A percentile compares a stretch with the other conserved stretches of the same genome.
Conservation (phyloP, 2,797 vertebrate species). For the Leucoraja ocellata region DNA sequence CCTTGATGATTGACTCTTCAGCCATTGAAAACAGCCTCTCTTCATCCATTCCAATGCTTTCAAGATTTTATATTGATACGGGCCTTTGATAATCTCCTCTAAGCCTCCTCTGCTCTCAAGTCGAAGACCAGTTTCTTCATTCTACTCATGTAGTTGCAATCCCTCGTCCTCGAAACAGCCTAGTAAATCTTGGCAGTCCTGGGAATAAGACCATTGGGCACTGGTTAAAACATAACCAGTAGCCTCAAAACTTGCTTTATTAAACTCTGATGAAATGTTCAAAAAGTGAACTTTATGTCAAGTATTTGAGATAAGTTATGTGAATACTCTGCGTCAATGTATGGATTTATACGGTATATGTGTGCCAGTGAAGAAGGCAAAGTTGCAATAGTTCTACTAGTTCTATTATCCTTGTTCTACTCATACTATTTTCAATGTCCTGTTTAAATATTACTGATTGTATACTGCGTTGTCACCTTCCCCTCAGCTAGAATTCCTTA, state of each 20-base stretch:
- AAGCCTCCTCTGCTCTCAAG: too few relatives aligned
- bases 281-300: neutral
- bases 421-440: too few relatives aligned
- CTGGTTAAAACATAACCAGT: neutral
- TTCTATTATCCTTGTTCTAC: too few relatives aligned
- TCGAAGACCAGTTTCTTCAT: too few relatives aligned
- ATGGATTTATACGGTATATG: neutral
- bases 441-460: too few relatives aligned
- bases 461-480: too few relatives aligned
- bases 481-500: too few relatives aligned
- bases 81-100: too few relatives aligned
- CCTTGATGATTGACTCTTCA: too few relatives aligned
- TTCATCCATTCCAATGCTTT: too few relatives aligned
- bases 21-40: too few relatives aligned
- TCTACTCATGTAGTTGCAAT: neutral
- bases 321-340: neutral
- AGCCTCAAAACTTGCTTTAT: neutral
- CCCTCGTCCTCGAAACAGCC: neutral
- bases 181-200: neutral
- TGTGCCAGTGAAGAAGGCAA: neutral
- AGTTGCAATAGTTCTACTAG: neutral
- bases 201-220: neutral
- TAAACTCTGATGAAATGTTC: neutral
- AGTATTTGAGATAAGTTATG: neutral
- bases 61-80: too few relatives aligned